These are phyloP conservation scores for Pocillopora verrucosa DNA, from an alignment of 64 coral and sea anemone species.

Conservation along the genomic window DNA sequence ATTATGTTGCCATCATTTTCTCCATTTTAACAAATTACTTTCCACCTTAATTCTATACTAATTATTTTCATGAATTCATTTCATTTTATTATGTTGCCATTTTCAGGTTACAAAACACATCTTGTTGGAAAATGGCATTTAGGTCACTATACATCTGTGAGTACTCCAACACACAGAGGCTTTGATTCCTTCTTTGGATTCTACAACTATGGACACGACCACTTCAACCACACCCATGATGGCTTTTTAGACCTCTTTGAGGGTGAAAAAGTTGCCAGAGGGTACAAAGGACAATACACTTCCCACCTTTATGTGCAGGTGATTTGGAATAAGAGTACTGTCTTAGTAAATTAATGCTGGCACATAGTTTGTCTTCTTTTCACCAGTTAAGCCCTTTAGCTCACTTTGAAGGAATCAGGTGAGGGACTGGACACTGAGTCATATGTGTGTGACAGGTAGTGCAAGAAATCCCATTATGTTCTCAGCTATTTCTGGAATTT, in stretches of 20 bases:
- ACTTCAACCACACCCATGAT: constrained; percentile 22
- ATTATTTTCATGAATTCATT: not conserved
- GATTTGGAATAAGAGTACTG: not conserved
- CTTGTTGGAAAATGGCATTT: constrained; percentile 56
- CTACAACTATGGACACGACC: constrained; percentile 41
- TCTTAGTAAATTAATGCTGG: not conserved
- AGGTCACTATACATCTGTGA: constrained; percentile 17
- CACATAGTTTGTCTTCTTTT: no score
- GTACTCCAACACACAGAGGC: constrained; percentile 33
- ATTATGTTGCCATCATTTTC: not conserved
- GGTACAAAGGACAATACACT: constrained; percentile 10
- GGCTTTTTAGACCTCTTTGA: constrained; percentile 33
- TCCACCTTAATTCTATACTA: no score
- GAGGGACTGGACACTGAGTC: no score
- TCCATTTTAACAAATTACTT: no score
- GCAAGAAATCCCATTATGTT: no score
- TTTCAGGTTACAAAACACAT: constrained; percentile 38
- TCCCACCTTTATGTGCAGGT: constrained; percentile 43
- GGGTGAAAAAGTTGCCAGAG: not conserved
- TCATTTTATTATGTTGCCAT: not conserved
- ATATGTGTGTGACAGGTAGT: no score
- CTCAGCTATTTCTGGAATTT: no score
- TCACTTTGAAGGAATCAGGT: no score
- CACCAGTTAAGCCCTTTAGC: no score
- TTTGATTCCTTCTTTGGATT: constrained; percentile 61